Percentiles rank a stretch among this genome's conserved stretches.
Conservation (phyloP, 2,797 vertebrate genomes). For the Pristis pectinata region DNA sequence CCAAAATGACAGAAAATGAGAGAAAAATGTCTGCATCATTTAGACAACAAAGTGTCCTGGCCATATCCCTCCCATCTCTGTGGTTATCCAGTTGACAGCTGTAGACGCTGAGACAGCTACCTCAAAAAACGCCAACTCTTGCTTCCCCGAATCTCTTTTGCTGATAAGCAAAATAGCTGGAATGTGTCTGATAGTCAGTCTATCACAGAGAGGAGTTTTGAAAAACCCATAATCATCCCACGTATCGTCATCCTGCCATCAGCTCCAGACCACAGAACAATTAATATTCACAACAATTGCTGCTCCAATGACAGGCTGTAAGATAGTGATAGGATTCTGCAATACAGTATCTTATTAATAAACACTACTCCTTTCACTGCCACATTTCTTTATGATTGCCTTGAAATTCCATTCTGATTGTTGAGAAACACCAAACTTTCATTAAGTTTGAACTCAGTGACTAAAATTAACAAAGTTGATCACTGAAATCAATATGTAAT, state of each 20-base stretch:
- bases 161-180: conserved; percentile 87
- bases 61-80: conserved; percentile 12
- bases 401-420: neutral
- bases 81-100: conserved; percentile 23
- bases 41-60: conserved; percentile 1
- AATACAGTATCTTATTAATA: conserved; percentile 34
- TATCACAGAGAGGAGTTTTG: conserved; percentile 73
- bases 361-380: neutral
- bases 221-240: conserved; percentile 64
- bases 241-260: conserved; percentile 73
- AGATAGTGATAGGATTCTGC: conserved; percentile 56
- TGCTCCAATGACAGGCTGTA: conserved; percentile 74
- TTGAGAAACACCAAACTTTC: neutral
- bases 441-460: neutral
- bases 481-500: neutral
- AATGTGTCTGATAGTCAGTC: conserved; percentile 80
- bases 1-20: neutral
- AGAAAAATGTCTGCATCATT: neutral
- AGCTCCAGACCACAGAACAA: conserved; percentile 71
- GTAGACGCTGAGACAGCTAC: conserved; percentile 30
- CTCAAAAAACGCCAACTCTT: conserved; percentile 30
- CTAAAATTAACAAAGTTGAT: neutral
- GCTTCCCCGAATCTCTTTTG: conserved; percentile 26
- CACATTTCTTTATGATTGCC: conserved; percentile 8
- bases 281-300: conserved; percentile 81